A percentile compares a stretch with the other conserved stretches of the same genome.
Conservation (phyloP, 2,888 invertebrate species). For the Ichneumoninae sp. region DNA sequence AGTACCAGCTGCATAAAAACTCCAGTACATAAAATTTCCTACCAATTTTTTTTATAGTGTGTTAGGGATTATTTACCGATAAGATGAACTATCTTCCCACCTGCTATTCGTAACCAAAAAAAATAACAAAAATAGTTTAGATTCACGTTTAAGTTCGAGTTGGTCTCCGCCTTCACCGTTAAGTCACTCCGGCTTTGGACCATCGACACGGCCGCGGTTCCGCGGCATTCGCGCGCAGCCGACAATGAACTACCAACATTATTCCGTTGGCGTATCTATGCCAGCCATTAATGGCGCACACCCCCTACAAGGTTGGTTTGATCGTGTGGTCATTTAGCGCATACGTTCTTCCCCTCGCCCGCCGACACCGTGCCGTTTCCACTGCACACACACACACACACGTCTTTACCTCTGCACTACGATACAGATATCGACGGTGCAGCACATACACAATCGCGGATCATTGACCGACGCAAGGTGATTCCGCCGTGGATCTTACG, state of each 20-base stretch:
- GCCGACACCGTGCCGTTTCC: conserved; percentile 48
- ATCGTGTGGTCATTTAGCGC: conserved; percentile 72
- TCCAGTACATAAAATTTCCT: too few species aligned
- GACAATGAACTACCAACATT: conserved; percentile 1
- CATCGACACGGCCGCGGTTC: not conserved
- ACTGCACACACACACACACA: not conserved
- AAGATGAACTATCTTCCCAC: too few species aligned
- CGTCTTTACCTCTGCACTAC: not conserved
- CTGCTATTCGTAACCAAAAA: too few species aligned
- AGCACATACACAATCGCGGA: conserved; percentile 64
- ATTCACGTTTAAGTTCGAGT: too few species aligned
- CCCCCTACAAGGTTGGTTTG: conserved; percentile 78
- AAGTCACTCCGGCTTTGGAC: too few species aligned
- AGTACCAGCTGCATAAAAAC: too few species aligned
- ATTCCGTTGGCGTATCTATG: conserved; percentile 63
- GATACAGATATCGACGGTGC: conserved; percentile 6
- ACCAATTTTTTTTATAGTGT: too few species aligned
- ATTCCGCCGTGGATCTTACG: conserved; percentile 74
- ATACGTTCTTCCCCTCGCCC: conserved; percentile 71
- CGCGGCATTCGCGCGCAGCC: not conserved
- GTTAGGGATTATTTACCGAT: too few species aligned
- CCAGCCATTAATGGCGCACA: conserved; percentile 75
- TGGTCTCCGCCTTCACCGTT: too few species aligned
- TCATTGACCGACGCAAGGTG: conserved; percentile 78
- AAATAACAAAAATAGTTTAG: not conserved